Conservation (phyloP, 2,797 vertebrate species). For the Urosaurus nigricauda region DNA sequence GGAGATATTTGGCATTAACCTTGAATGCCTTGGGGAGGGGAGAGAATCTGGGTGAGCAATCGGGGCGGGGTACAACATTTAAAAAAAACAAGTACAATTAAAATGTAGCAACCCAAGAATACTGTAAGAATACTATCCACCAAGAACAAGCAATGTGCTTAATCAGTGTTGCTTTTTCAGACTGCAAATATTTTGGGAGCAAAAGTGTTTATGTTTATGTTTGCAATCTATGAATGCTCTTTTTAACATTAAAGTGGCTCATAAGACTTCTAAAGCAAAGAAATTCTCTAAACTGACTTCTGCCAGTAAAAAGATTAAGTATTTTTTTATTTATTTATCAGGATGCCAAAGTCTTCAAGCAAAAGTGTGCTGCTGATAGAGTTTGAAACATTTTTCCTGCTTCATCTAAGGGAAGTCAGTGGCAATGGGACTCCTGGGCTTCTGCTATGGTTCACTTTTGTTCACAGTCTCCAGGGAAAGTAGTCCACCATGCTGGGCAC, state of each 20-base stretch:
- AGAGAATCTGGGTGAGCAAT: too few relatives aligned
- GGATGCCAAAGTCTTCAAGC: not conserved
- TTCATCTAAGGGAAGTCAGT: not conserved
- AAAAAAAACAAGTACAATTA: too few relatives aligned
- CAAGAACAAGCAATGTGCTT: too few relatives aligned
- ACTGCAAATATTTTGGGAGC: too few relatives aligned
- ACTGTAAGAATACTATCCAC: too few relatives aligned
- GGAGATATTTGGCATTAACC: constrained; percentile 19
- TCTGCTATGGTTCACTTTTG: not conserved
- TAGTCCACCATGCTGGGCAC: too few relatives aligned
- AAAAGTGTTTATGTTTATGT: too few relatives aligned
- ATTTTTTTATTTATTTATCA: constrained; percentile 51
- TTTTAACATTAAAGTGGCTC: constrained; percentile 62
- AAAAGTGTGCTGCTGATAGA: not conserved
- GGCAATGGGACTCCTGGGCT: not conserved
- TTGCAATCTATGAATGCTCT: constrained; percentile 71
- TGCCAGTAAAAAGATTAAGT: constrained; percentile 25
- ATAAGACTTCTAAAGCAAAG: constrained; percentile 69
- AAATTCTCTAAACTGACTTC: constrained; percentile 63
- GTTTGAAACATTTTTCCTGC: not conserved
- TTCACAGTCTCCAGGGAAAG: not conserved
- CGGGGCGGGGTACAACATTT: too few relatives aligned
- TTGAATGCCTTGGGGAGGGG: too few relatives aligned
- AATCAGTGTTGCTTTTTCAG: too few relatives aligned
- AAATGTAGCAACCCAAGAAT: too few relatives aligned